Percentiles rank a stretch among this genome's conserved stretches.
These are phyloP conservation scores for Epirrhoe alternata DNA, from an alignment of 2,888 invertebrate species.

Conservation along the genomic window DNA sequence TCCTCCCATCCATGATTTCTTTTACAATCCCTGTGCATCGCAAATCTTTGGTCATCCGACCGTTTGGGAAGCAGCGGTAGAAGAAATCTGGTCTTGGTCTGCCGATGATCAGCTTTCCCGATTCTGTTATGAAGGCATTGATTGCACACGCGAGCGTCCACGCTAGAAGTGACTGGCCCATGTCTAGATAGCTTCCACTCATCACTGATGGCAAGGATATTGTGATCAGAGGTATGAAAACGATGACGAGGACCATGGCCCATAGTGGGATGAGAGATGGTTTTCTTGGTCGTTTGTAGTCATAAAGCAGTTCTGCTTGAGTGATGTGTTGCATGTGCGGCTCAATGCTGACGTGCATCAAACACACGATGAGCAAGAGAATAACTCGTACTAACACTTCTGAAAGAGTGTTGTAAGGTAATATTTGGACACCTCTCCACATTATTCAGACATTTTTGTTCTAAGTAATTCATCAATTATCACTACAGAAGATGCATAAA, in stretches of 20 bases:
- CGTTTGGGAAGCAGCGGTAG: constrained; percentile 92
- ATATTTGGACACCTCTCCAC: constrained; percentile 17
- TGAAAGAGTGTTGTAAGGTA: constrained; percentile 39
- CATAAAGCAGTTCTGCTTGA: constrained; percentile 88
- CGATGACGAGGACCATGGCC: constrained; percentile 86
- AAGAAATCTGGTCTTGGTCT: constrained; percentile 94
- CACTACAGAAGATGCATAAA: too few species aligned
- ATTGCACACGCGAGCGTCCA: constrained; percentile 87
- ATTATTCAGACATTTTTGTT: neutral
- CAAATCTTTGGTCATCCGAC: constrained; percentile 74
- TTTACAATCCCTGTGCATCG: constrained; percentile 87
- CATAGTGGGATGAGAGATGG: constrained; percentile 88
- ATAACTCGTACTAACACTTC: constrained; percentile 57
- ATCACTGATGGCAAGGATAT: constrained; percentile 69
- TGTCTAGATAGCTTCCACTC: constrained; percentile 50
- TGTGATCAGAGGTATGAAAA: constrained; percentile 85
- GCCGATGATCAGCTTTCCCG: constrained; percentile 85
- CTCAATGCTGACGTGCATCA: constrained; percentile 84
- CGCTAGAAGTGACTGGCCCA: constrained; percentile 70
- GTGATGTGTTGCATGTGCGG: constrained; percentile 90
- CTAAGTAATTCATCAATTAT: too few species aligned
- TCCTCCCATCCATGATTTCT: constrained; percentile 89
- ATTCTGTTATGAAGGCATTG: constrained; percentile 87
- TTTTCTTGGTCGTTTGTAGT: constrained; percentile 89
- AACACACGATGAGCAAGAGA: constrained; percentile 51